phyloP scores from a whole-genome alignment of 2,797 vertebrate genomes.

The Pangasius larnaudii region DNA sequence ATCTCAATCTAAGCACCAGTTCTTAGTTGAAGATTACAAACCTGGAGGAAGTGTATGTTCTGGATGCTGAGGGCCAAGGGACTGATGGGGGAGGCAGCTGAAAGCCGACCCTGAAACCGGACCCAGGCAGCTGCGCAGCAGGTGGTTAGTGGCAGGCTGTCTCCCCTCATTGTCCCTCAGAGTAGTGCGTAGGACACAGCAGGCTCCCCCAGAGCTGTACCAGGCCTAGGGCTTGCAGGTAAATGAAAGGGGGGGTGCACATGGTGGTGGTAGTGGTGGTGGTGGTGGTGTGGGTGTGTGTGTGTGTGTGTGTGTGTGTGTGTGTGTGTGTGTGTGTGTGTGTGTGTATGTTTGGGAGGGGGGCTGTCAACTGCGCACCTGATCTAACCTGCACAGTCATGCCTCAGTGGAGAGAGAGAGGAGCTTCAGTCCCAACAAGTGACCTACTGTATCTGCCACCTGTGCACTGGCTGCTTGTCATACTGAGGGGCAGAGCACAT shows the following conservation, averaged over 20 bases:
- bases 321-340: slow-evolving; percentile 12
- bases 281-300: neutral
- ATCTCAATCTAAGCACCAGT: neutral
- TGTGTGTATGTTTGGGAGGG: slow-evolving; percentile 18
- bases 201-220: slow-evolving; percentile 45
- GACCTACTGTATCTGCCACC: slow-evolving; percentile 57
- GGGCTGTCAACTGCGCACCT: slow-evolving; percentile 54
- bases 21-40: neutral
- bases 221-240: slow-evolving; percentile 54
- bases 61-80: slow-evolving; percentile 43
- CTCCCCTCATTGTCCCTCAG: slow-evolving; percentile 72
- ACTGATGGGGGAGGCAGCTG: slow-evolving; percentile 46
- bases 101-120: slow-evolving; percentile 75
- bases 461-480: slow-evolving; percentile 53
- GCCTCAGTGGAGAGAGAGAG: slow-evolving; percentile 53
- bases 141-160: slow-evolving; percentile 77
- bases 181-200: slow-evolving; percentile 42
- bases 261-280: slow-evolving; percentile 11
- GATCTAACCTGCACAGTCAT: slow-evolving; percentile 53
- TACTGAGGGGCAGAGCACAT: slow-evolving; percentile 34
- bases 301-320: slow-evolving; percentile 11
- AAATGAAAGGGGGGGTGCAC: slow-evolving; percentile 35
- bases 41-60: slow-evolving; percentile 22
- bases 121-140: slow-evolving; percentile 81
- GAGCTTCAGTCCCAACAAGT: slow-evolving; percentile 35